A percentile compares a stretch with the other conserved stretches of the same genome.
Evolutionary conservation across 2,113 vertebrate genomes (phyloP).

Genomic region (Sigmodon hispidus): DNA sequence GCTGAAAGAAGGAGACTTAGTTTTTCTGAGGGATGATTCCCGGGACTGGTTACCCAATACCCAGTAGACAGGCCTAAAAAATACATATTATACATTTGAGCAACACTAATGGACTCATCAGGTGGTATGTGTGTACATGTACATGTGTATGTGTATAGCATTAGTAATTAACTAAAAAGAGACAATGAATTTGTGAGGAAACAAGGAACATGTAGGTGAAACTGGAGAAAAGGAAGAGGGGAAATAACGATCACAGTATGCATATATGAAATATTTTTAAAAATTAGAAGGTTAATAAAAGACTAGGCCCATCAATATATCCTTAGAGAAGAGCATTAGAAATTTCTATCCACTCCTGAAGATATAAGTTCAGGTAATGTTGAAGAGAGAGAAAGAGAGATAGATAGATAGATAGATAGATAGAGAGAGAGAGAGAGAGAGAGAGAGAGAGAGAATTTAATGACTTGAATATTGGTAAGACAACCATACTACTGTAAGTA

Average conservation of each 20-base stretch:
- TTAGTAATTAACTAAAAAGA: background rate
- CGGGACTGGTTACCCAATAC: background rate
- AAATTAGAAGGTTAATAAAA: background rate
- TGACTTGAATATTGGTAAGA: background rate
- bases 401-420: no score
- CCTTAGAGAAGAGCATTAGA: background rate
- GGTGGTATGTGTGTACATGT: background rate
- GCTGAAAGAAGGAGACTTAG: background rate
- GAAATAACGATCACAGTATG: background rate
- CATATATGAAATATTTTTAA: background rate
- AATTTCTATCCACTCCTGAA: background rate
- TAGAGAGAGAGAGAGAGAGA: background rate
- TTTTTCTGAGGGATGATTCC: background rate
- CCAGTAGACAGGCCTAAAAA: background rate
- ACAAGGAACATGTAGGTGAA: background rate
- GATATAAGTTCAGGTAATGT: background rate
- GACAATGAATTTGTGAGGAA: background rate
- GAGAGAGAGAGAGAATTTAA: background rate
- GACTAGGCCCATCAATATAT: background rate
- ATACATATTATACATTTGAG: background rate
- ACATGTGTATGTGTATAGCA: background rate
- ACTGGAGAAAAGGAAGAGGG: background rate
- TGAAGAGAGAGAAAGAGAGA: no score
- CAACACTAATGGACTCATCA: background rate
- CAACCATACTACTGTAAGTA: background rate